phyloP scores from a whole-genome alignment of 1,140 invertebrate species.

The Drosophila truncata region DNA sequence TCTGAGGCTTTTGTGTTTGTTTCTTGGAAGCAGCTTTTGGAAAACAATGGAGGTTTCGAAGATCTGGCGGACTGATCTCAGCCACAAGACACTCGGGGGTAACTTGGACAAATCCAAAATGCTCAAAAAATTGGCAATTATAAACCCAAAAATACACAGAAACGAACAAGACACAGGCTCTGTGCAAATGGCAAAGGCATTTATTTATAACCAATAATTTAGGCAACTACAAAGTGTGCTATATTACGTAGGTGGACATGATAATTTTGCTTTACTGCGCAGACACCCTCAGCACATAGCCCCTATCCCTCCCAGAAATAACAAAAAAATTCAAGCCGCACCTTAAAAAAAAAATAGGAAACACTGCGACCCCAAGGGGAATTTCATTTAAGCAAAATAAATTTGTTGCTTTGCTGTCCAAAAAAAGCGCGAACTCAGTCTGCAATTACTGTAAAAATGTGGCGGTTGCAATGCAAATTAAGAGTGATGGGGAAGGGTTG shows the following conservation, averaged over 20 bases:
- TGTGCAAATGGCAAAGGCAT: constrained; percentile 42
- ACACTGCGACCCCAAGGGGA: constrained; percentile 46
- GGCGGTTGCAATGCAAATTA: constrained; percentile 54
- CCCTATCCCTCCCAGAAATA: constrained; percentile 14
- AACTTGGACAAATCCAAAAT: constrained; percentile 17
- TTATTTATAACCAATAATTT: constrained; percentile 81
- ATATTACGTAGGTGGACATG: constrained; percentile 81
- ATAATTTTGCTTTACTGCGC: constrained; percentile 66
- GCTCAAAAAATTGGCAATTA: constrained; percentile 61
- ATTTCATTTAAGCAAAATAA: constrained; percentile 81
- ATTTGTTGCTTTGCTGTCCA: constrained; percentile 63
- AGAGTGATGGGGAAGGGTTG: constrained; percentile 22
- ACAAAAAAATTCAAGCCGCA: constrained; percentile 62
- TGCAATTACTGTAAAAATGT: constrained; percentile 70
- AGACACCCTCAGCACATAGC: constrained; percentile 58
- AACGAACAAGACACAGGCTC: constrained; percentile 46
- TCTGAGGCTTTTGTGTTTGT: constrained; percentile 26
- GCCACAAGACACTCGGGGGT: constrained; percentile 12
- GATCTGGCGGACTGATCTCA: constrained; percentile 40
- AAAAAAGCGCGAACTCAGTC: constrained; percentile 49
- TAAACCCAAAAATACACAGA: constrained; percentile 67
- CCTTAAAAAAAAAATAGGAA: constrained; percentile 66
- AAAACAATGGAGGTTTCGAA: constrained; percentile 48
- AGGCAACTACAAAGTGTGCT: constrained; percentile 58
- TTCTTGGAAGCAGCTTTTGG: constrained; percentile 55